Base-by-base conservation (phyloP, 2,113 vertebrate genomes). In the Glaucidium brasilianum region DNA sequence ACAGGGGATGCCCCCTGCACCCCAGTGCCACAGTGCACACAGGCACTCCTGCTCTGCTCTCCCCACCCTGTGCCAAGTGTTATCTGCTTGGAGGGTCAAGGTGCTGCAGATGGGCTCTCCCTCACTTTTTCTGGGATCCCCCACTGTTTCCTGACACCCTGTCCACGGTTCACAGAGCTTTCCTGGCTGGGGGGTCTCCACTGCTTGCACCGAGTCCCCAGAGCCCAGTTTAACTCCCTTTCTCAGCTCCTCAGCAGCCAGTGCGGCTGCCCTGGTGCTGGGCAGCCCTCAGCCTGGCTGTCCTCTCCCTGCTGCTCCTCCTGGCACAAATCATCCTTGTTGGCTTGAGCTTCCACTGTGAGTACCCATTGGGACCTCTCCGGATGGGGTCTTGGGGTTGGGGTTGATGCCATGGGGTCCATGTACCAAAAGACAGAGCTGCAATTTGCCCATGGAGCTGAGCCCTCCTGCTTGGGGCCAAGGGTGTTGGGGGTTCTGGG, bases 1-100 rank as follows among this genome's bases (percentile, higher is more conserved):
- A 14, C 50, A 63, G 26, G 21, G 32, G 34, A 30, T 81, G 13
- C 32, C 12, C 29, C 1, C 85, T 58, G 58, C 29, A 58, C 16
- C 25, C 32, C 19, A 20, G 9, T 52, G 62, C 53, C 45, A 16
- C 27, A 32, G 53, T 5, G 6, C 41, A 35, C 15, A 22, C 32
- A 50, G 37, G 11, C 9, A 27, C 11, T 10, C 9, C 5, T 0
- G 8, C 59, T n/a, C 43, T 39, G 55, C 60, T 72, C 23, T 64
- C 14, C 17, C 12, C 0, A 0, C 16, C 11, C 19, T 1, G 0
- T 68, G n/a, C 22, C 35, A 68, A 47, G 29, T 0, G 0, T 8
- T 35, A 2, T 2, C 0, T 73, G 68, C 43, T 45, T n/a, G n/a
- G 30, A 86, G 25, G 21, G 22, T 23, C 26, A 64, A 32, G 7